Base-by-base conservation (phyloP, 1,140 invertebrate species). In the Cyphomyrmex costatus region DNA sequence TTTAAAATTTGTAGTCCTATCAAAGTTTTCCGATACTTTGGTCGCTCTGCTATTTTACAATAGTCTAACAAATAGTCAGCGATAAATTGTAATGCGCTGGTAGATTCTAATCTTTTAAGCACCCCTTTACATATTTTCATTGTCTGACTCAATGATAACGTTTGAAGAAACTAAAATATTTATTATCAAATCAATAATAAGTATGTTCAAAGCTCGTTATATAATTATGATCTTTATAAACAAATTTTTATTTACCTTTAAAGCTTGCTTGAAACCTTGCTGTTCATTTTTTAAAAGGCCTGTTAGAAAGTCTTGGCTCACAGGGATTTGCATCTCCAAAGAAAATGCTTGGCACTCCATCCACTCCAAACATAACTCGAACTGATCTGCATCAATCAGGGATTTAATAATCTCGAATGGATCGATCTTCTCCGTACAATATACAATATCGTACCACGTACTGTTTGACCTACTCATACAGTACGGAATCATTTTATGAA, bases 351-450 rank as follows among this genome's bases (percentile, higher is more conserved):
- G 95, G 79, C 94, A 92, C 65, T 96, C 95, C 19, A 96, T 95
- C 96, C 96, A 97, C 65, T 96, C 95, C 24, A 96, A 93, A 89
- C 96, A 97, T 0, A 97, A 86, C 86, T 96, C 96, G 84, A 95
- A 97, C 91, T 96, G 92, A 66, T 92, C 93, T 19, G 90, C 92
- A n/a, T 92, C 89, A 3, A 95, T 93, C 4, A 95, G 80, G 1
- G 91, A 92, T 36, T 92, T 91, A 0, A 95, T 90, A 16, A 93
- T 92, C 21, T 90, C 60, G 7, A 91, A 89, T 19, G 93, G 90
- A 88, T 94, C 91, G 5, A 92, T 90, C 85, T 92, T 94, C 24
- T 93, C 91, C 68, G 94, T 94, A 42, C 93, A 95, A 79, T 93
- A 94, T 84, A 93, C 95, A 36, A 95, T 92, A 88, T 94, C 95